Conservation (phyloP, 1,140 invertebrate species). For the Zaprionus camerounensis region DNA sequence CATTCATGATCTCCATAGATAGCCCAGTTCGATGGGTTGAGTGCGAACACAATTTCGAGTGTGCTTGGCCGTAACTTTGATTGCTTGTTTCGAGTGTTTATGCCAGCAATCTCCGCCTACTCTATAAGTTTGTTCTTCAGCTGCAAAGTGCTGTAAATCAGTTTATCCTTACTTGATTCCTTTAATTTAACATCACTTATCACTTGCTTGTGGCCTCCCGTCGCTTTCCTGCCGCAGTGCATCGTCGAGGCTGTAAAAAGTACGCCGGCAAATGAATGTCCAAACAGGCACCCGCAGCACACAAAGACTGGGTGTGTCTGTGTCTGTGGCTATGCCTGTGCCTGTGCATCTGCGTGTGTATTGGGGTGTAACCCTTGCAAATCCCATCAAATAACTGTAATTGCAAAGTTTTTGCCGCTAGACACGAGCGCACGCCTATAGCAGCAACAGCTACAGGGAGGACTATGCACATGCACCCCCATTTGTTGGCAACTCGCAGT, state of each 20-base stretch:
- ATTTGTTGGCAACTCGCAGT: slow-evolving; percentile 59
- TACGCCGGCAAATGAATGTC: slow-evolving; percentile 74
- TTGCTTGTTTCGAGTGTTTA: background rate
- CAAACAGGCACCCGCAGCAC: slow-evolving; percentile 54
- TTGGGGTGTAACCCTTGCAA: slow-evolving; percentile 51
- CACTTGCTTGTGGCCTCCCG: slow-evolving; percentile 31
- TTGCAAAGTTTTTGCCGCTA: slow-evolving; percentile 79
- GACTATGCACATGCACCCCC: slow-evolving; percentile 78
- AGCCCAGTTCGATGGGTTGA: no score
- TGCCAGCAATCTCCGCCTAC: slow-evolving; percentile 9
- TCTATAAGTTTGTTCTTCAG: background rate
- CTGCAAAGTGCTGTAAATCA: slow-evolving; percentile 19
- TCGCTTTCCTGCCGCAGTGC: slow-evolving; percentile 42
- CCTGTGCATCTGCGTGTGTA: slow-evolving; percentile 1
- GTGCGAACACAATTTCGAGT: no score
- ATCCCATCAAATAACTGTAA: slow-evolving; percentile 82
- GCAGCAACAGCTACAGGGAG: slow-evolving; percentile 33
- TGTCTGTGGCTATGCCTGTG: background rate
- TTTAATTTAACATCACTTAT: slow-evolving; percentile 55
- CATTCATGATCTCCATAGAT: background rate
- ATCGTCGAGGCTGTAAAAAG: slow-evolving; percentile 69
- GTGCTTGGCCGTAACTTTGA: no score
- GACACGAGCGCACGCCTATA: slow-evolving; percentile 62
- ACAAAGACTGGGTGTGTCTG: background rate
- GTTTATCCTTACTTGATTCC: slow-evolving; percentile 42